A percentile compares a stretch with the other conserved stretches of the same genome.
phyloP scores from a whole-genome alignment of 2,797 vertebrate species.

The Coregonus suidteri region DNA sequence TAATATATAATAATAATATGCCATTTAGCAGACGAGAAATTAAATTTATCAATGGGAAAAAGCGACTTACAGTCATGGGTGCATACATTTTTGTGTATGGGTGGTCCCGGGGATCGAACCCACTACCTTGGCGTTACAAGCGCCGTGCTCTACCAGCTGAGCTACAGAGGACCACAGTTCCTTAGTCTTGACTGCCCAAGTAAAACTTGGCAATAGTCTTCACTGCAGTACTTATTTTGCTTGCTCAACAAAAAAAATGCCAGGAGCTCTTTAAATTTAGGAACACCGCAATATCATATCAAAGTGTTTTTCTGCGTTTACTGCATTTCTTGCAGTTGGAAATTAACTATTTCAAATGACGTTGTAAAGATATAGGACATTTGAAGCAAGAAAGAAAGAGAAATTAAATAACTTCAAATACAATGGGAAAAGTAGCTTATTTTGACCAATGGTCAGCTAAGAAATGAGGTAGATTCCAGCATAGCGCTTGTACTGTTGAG shows the following conservation, averaged over 20 bases:
- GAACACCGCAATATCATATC: neutral
- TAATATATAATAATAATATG: no score
- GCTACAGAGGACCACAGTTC: no score
- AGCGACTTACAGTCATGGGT: no score
- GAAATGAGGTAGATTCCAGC: slow-evolving; percentile 28
- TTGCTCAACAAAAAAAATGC: slow-evolving; percentile 31
- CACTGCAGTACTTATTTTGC: slow-evolving; percentile 38
- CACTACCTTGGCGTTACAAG: no score
- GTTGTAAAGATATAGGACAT: neutral
- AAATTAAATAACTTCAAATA: neutral
- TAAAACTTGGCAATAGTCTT: slow-evolving; percentile 1
- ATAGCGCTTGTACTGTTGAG: slow-evolving; percentile 6
- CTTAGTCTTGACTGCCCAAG: neutral
- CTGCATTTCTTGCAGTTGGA: neutral
- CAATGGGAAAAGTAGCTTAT: neutral
- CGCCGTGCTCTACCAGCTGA: no score
- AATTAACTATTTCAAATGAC: neutral
- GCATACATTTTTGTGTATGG: no score
- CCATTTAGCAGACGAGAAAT: no score
- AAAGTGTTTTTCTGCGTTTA: neutral
- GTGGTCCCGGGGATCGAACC: no score
- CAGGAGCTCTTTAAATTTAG: neutral
- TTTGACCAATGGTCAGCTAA: slow-evolving; percentile 11
- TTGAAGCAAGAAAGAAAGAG: neutral
- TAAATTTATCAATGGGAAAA: no score